Conservation (phyloP, 2,797 vertebrate species). For the Galagoides demidoff region DNA sequence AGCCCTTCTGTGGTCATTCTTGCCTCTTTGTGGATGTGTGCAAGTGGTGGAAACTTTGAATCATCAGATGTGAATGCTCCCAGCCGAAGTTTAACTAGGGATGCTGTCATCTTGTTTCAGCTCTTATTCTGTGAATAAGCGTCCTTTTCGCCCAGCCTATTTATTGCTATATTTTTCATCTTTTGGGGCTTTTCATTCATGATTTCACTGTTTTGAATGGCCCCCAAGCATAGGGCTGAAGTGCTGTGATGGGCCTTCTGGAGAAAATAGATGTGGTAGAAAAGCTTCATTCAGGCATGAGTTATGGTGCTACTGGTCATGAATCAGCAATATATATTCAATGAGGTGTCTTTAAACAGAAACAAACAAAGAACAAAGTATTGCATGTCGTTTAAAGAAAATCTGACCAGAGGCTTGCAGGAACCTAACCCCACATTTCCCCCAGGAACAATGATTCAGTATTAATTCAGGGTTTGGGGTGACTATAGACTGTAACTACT, state of each 20-base stretch:
- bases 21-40: not conserved
- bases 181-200: not conserved
- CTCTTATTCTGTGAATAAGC: not conserved
- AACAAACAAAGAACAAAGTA: constrained; percentile 28
- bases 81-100: not conserved
- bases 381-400: not conserved
- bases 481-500: not conserved
- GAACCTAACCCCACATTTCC: not conserved
- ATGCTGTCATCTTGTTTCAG: not conserved
- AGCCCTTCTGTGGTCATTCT: not conserved
- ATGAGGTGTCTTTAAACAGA: constrained; percentile 2
- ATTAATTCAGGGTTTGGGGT: not conserved
- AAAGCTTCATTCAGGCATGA: not conserved
- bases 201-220: not conserved
- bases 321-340: not conserved
- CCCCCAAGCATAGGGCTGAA: not conserved
- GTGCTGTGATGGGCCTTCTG: not conserved
- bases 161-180: not conserved
- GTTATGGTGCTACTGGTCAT: not conserved
- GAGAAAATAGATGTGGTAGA: not conserved
- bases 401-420: constrained; percentile 1
- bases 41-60: not conserved
- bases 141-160: not conserved
- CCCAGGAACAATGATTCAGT: not conserved
- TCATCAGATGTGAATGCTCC: not conserved